Base-by-base conservation (phyloP, 2,113 vertebrate genomes). In the Synodontis membranacea region DNA sequence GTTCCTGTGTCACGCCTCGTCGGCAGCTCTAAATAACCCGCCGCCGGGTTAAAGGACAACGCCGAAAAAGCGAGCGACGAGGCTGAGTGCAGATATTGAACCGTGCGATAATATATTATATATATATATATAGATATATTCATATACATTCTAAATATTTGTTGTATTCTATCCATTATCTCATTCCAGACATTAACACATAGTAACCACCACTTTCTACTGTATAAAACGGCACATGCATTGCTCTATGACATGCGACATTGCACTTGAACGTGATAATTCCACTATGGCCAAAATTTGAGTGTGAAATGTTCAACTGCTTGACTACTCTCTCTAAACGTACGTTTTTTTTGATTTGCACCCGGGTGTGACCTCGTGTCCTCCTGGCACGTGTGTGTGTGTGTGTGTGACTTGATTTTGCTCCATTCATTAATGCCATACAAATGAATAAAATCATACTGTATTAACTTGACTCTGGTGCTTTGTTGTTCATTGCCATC, bases 341-440 rank as follows among this genome's bases (percentile, higher is more conserved):
- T 84, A 42, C 28, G 5, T 44, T 23, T 82, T 62, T 88, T 88
- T 91, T 90, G 78, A 86, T 89, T 86, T 72, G 58, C 31, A 80
- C 76, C 84, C 56, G 72, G 86, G 72, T 80, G 50, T 89, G 84
- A 90, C 86, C 52, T 91, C 87, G n/a, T 91, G 72, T 91, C 90
- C 56, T 90, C 88, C 90, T 88, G 87, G 74, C 79, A 83, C 84
- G 88, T 87, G 82, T 93, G 90, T 92, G 90, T 89, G 89, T 92
- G 64, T 86, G 84, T 93, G 90, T 92, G 89, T 89, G 89, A 11
- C 62, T 88, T 86, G 89, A 85, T 91, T 90, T 92, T 87, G 48
- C 93, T 86, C 87, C 87, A 90, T 92, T 87, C 91, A 90, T 93
- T 85, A 92, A 92, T 91, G 91, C 80, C 94, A 93, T 94, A 93